Conservation (phyloP, 2,888 invertebrate species). For the Noctua comes region DNA sequence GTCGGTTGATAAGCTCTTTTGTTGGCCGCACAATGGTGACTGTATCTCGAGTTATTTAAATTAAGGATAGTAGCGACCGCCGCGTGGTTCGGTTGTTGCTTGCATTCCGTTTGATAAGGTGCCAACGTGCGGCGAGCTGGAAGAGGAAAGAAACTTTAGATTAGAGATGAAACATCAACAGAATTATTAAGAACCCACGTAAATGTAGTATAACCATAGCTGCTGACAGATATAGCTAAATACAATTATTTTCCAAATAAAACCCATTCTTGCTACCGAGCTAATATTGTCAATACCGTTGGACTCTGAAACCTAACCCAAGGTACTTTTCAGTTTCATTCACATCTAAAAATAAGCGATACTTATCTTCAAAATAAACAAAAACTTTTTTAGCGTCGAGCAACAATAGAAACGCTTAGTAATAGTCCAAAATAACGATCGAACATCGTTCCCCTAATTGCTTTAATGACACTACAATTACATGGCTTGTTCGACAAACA, state of each 20-base stretch:
- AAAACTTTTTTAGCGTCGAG: not conserved
- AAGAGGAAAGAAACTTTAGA: not conserved
- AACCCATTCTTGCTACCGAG: not conserved
- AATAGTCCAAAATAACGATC: slow-evolving; percentile 30
- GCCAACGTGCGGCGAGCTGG: slow-evolving; percentile 4
- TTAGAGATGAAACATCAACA: not conserved
- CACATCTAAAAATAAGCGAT: not conserved
- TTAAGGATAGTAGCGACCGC: slow-evolving; percentile 45
- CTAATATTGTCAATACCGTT: not conserved
- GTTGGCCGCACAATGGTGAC: slow-evolving; percentile 56
- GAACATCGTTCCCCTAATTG: slow-evolving; percentile 17
- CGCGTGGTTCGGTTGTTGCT: slow-evolving; percentile 22
- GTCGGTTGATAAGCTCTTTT: slow-evolving; percentile 64
- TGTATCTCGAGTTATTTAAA: slow-evolving; percentile 64
- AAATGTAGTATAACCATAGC: not conserved
- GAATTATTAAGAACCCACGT: not conserved
- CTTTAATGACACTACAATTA: slow-evolving; percentile 48
- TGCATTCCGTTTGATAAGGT: slow-evolving; percentile 54
- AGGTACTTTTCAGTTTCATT: not conserved
- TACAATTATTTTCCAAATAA: not conserved
- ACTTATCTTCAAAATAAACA: not conserved
- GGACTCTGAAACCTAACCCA: not conserved
- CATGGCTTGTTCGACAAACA: slow-evolving; percentile 18
- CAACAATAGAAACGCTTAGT: not conserved
- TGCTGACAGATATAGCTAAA: not conserved